These are phyloP conservation scores for Zosterops lateralis DNA, from an alignment of 2,113 vertebrate species.

Conservation along the genomic window DNA sequence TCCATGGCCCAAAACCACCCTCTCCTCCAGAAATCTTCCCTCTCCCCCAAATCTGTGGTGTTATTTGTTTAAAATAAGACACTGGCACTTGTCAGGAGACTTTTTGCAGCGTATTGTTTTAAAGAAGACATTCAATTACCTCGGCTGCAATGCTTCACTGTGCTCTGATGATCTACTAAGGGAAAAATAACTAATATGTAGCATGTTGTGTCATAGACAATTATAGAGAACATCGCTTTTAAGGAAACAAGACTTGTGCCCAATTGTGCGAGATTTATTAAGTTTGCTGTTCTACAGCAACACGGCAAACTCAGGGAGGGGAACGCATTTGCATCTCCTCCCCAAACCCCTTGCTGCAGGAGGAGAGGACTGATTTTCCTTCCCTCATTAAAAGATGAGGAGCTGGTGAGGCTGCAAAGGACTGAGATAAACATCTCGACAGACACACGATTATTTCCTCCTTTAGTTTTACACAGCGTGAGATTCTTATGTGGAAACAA, in stretches of 20 bases:
- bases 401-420: background rate
- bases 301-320: conserved; percentile 35
- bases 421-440: conserved; percentile 47
- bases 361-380: background rate
- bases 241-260: conserved; percentile 65
- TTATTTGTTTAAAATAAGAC: conserved; percentile 10
- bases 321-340: conserved; percentile 4
- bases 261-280: conserved; percentile 53
- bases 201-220: conserved; percentile 61
- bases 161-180: conserved; percentile 64
- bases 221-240: conserved; percentile 66
- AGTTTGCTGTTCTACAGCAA: conserved; percentile 50
- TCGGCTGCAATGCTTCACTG: conserved; percentile 21
- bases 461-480: conserved; percentile 48
- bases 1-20: background rate
- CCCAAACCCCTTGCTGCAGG: background rate
- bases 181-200: conserved; percentile 53
- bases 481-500: conserved; percentile 53
- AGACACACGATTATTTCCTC: conserved; percentile 50
- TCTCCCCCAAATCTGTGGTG: accelerated
- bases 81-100: conserved; percentile 33
- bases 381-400: conserved; percentile 22
- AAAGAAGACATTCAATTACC: conserved; percentile 65
- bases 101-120: conserved; percentile 46
- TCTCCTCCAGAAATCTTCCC: background rate